Base-by-base conservation (phyloP, 2,797 vertebrate species). In the Poecilia picta region DNA sequence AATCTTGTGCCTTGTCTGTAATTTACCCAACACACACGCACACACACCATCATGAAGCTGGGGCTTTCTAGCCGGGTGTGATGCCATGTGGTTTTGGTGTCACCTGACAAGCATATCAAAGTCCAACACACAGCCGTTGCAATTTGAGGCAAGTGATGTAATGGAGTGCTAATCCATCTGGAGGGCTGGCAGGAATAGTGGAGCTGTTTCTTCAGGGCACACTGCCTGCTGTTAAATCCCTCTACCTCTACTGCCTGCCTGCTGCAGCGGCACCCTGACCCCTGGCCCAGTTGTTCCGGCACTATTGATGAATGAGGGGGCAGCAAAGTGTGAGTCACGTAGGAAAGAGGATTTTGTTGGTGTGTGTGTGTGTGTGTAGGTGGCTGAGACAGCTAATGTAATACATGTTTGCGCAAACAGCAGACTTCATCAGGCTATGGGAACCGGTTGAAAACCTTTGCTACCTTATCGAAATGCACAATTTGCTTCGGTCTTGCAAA, bases 291-390 rank as follows among this genome's bases (percentile, higher is more conserved):
- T 89, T 89, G 81, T 87, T 90, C 90, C 79, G 84, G 83, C 87
- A 77, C 80, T 90, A 91, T 90, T 91, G 90, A 92, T 92, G 89
- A 91, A 92, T 92, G 92, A 91, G 91, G 89, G 91, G 92, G 91
- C 79, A 85, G 92, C 10, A 80, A 81, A 46, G 71, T 81, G 66
- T 89, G 91, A 91, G 87, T 90, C 87, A 87, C 68, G 77, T 39
- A 76, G 79, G 84, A 83, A 64, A 73, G 73, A 85, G 72, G 68
- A 83, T 72, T 13, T 71, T 28, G 68, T 68, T 62, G 18, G 77
- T 84, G 79, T 73, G 68, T 75, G 53, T 78, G 72, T 64, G 53
- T 78, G 72, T 79, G 74, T 76, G 83, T 85, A 76, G 81, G 88
- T 77, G 66, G 79, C 47, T 76, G 75, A 82, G 75, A 79, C 1